Percentiles rank a stretch among this genome's conserved stretches.
Evolutionary conservation across 2,888 invertebrate genomes (phyloP).

Genomic region (Syritta pipiens): DNA sequence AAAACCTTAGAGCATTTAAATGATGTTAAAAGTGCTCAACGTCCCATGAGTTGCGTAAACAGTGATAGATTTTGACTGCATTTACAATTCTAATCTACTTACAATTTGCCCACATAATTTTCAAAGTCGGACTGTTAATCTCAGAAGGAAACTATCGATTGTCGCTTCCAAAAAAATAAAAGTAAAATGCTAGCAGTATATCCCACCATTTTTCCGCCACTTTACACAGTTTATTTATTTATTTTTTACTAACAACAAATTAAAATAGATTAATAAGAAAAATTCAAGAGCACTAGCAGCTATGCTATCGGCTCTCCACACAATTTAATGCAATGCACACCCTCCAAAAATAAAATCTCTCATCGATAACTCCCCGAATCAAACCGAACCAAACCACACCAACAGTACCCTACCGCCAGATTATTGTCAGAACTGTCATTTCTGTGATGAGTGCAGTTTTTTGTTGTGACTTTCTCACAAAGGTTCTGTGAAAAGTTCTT

Average conservation of each 20-base stretch:
- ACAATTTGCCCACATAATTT: too few species aligned
- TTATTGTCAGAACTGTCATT: conserved; percentile 52
- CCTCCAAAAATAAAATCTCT: too few species aligned
- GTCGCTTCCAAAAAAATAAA: not conserved
- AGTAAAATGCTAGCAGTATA: not conserved
- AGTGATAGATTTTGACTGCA: too few species aligned
- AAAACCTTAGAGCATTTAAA: too few species aligned
- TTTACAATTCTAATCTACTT: too few species aligned
- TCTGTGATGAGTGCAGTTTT: conserved; percentile 65
- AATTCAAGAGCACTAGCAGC: too few species aligned
- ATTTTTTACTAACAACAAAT: not conserved
- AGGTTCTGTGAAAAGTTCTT: conserved; percentile 36
- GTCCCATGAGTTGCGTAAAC: too few species aligned
- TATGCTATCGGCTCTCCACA: too few species aligned
- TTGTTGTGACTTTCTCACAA: conserved; percentile 63
- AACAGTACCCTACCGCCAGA: conserved; percentile 16
- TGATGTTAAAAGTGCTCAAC: too few species aligned
- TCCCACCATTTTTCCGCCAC: not conserved
- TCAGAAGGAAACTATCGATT: too few species aligned
- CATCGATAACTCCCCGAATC: conserved; percentile 10
- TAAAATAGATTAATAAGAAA: not conserved
- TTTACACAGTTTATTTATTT: not conserved
- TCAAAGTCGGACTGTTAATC: too few species aligned
- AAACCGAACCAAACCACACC: not conserved
- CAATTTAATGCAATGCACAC: too few species aligned